phyloP scores from a whole-genome alignment of 2,113 vertebrate species.

The Passer domesticus region DNA sequence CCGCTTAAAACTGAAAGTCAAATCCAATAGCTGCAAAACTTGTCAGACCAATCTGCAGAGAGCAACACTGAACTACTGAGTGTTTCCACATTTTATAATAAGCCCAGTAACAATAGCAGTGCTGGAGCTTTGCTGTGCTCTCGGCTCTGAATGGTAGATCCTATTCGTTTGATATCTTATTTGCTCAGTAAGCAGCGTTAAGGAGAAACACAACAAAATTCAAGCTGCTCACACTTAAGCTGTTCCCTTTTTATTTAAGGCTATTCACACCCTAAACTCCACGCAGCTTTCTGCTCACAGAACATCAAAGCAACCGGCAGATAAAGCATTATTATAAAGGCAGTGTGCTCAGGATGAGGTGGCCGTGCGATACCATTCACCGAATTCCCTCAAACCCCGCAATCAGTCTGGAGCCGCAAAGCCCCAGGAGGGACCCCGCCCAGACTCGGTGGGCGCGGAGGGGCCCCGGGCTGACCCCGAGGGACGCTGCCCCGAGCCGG shows the following conservation, averaged over 20 bases:
- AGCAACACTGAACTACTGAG: neutral
- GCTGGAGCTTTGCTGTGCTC: neutral
- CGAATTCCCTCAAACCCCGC: neutral
- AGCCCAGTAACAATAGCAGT: neutral
- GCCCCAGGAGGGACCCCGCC: neutral
- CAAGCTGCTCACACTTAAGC: neutral
- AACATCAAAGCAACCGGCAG: neutral
- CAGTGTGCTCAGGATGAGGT: neutral
- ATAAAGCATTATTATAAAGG: rapidly evolving
- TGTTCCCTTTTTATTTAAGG: neutral
- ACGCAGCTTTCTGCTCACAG: neutral
- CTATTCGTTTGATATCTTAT: rapidly evolving
- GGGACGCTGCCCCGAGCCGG: neutral
- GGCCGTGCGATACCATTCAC: neutral
- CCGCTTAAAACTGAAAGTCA: neutral
- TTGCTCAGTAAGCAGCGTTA: neutral
- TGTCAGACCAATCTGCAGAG: neutral
- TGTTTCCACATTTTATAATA: neutral
- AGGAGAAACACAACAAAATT: neutral
- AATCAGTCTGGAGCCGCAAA: neutral
- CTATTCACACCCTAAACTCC: neutral
- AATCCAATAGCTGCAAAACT: neutral
- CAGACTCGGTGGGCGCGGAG: neutral
- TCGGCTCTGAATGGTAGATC: neutral
- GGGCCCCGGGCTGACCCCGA: neutral